Conservation (phyloP, 2,888 invertebrate genomes). For the Spialia ferax region DNA sequence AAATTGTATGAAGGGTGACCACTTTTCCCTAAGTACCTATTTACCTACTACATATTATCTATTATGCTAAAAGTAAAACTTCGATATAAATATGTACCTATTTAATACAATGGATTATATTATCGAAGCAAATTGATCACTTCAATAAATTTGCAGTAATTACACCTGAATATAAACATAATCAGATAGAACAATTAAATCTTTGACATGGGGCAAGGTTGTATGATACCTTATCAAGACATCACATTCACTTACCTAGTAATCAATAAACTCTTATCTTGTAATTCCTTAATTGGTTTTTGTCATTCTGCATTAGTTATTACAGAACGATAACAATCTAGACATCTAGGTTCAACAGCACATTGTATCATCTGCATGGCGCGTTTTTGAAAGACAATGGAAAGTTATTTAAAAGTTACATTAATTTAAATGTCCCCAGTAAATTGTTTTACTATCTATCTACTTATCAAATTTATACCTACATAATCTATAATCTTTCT, state of each 20-base stretch:
- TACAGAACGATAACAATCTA: constrained; percentile 1
- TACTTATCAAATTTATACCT: too few relatives aligned
- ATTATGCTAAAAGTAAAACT: too few relatives aligned
- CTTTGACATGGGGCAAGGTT: neutral
- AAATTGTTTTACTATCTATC: too few relatives aligned
- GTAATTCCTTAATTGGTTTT: neutral
- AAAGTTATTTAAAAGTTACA: neutral
- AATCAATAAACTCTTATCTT: neutral
- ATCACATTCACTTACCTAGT: neutral
- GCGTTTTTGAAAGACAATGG: neutral
- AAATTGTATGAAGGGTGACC: too few relatives aligned
- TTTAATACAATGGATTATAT: too few relatives aligned
- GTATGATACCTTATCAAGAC: neutral
- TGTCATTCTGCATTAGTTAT: constrained; percentile 6
- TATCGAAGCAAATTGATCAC: neutral
- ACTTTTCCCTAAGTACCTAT: too few relatives aligned
- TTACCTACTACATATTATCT: too few relatives aligned
- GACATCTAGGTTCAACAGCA: neutral
- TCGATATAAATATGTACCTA: too few relatives aligned
- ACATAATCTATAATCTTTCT: too few relatives aligned
- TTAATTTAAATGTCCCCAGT: too few relatives aligned
- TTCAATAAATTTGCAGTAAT: neutral
- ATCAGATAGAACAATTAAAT: neutral
- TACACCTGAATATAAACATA: neutral
- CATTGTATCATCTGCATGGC: neutral